Percentiles rank a stretch among this genome's conserved stretches.
Conservation (phyloP, 2,888 invertebrate genomes). For the Anthophora plumipes region DNA sequence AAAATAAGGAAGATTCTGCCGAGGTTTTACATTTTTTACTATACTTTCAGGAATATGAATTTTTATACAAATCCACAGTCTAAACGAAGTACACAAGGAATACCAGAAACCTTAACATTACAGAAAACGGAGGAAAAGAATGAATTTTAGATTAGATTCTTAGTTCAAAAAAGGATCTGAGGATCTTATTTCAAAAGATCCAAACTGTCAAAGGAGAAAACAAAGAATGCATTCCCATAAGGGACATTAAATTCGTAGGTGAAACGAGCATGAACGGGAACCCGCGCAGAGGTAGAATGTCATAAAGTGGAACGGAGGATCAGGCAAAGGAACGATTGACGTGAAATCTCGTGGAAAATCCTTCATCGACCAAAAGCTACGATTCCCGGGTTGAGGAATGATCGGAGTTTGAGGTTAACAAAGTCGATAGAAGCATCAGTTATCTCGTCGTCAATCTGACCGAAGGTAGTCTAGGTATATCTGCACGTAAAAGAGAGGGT, state of each 20-base stretch:
- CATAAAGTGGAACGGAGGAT: background rate
- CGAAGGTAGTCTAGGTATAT: slow-evolving; percentile 65
- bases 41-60: too few species aligned
- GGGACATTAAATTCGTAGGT: background rate
- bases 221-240: background rate
- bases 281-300: background rate
- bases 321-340: slow-evolving; percentile 35
- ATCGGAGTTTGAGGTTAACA: slow-evolving; percentile 74
- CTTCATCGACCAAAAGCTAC: slow-evolving; percentile 43
- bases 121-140: too few species aligned
- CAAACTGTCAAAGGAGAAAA: too few species aligned
- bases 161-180: too few species aligned
- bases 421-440: slow-evolving; percentile 74
- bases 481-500: slow-evolving; percentile 57
- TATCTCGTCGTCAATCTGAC: slow-evolving; percentile 76
- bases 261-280: background rate
- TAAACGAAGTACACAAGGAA: too few species aligned
- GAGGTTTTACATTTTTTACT: too few species aligned
- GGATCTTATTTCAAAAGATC: too few species aligned
- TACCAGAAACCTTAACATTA: too few species aligned
- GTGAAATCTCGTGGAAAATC: slow-evolving; percentile 47
- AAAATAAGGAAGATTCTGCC: too few species aligned
- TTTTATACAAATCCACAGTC: too few species aligned
- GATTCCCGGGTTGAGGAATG: slow-evolving; percentile 67
- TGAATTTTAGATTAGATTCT: too few species aligned